Percentiles rank a stretch among this genome's conserved stretches.
phyloP scores from a whole-genome alignment of 2,797 vertebrate species.

The Urosaurus nigricauda region DNA sequence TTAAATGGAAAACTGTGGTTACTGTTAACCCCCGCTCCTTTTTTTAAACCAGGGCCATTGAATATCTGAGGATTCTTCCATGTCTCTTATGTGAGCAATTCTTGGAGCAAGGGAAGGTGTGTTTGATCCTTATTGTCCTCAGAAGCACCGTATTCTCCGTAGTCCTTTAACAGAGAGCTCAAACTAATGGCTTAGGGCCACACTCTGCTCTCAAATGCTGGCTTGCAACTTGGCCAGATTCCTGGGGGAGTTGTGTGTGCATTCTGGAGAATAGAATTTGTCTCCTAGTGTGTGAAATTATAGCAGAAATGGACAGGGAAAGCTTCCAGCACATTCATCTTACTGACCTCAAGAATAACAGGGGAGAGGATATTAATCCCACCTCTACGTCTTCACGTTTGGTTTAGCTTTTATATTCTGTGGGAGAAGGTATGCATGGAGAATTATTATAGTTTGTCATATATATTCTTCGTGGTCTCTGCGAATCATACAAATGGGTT shows the following conservation, averaged over 20 bases:
- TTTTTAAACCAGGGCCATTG: constrained; percentile 39
- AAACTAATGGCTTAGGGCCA: constrained; percentile 78
- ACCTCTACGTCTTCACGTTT: constrained; percentile 47
- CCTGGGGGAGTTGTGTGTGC: constrained; percentile 61
- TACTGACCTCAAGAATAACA: constrained; percentile 68
- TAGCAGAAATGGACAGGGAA: constrained; percentile 67
- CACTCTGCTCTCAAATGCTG: constrained; percentile 68
- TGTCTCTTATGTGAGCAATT: constrained; percentile 58
- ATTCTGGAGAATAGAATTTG: constrained; percentile 64
- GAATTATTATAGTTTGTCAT: neutral
- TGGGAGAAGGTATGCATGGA: neutral
- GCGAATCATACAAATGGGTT: no score
- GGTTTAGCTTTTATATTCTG: constrained; percentile 18
- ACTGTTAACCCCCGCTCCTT: neutral
- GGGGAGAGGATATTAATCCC: constrained; percentile 33
- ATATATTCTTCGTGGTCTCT: constrained; percentile 13
- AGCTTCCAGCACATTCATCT: constrained; percentile 73
- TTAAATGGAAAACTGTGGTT: constrained; percentile 24
- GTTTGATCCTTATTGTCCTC: constrained; percentile 69
- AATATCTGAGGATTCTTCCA: constrained; percentile 47
- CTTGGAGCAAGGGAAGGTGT: constrained; percentile 58
- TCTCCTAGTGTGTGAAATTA: constrained; percentile 66
- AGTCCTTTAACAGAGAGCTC: constrained; percentile 65
- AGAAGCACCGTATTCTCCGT: constrained; percentile 59
- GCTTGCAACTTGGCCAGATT: constrained; percentile 60